Percentiles rank a stretch among this genome's conserved stretches.
Conservation (phyloP, 2,797 vertebrate species). For the Agapornis canus region DNA sequence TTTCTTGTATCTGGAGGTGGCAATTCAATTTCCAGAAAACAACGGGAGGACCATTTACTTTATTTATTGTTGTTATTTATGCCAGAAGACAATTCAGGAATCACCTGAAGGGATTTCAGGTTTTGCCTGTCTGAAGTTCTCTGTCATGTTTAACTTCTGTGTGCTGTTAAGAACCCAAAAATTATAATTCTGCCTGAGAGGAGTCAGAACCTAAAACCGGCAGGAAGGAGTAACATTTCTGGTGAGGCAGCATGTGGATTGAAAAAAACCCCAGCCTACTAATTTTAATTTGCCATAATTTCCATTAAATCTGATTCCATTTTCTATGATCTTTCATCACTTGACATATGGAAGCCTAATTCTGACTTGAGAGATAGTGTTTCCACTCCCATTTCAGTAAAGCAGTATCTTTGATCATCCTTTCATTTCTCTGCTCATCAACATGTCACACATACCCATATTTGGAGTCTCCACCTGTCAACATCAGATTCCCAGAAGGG, state of each 20-base stretch:
- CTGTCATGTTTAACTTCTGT: background rate
- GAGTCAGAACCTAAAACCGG: background rate
- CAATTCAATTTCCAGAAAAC: background rate
- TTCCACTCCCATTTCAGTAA: slow-evolving; percentile 38
- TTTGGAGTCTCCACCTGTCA: slow-evolving; percentile 39
- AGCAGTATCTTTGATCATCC: slow-evolving; percentile 39
- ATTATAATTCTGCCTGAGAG: background rate
- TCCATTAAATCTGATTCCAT: background rate
- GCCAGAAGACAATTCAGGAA: background rate
- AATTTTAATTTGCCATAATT: background rate
- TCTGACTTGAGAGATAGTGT: slow-evolving; percentile 47
- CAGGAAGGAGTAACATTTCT: background rate
- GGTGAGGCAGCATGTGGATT: background rate
- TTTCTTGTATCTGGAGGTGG: background rate
- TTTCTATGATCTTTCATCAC: slow-evolving; percentile 41
- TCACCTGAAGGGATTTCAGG: background rate
- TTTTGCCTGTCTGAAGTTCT: slow-evolving; percentile 4
- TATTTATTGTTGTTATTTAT: background rate
- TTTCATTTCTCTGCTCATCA: background rate
- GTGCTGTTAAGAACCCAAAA: background rate
- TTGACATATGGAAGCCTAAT: slow-evolving; percentile 32
- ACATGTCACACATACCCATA: background rate
- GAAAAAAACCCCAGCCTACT: background rate
- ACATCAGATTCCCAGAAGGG: slow-evolving; percentile 17
- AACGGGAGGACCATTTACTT: background rate